Conservation (phyloP, 2,797 vertebrate species). For the Hoplostethus mediterraneus region DNA sequence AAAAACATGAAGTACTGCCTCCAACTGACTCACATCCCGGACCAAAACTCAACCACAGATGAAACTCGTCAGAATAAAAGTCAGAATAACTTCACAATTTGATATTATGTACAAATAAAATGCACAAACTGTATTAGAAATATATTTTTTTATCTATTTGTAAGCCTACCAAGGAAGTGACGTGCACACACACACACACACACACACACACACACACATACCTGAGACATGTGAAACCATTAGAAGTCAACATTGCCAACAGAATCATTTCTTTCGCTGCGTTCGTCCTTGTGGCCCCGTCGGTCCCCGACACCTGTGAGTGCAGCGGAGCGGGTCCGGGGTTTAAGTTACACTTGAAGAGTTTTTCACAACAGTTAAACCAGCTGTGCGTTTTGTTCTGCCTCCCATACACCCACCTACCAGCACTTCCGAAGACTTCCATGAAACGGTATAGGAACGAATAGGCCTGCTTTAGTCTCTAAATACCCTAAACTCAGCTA, state of each 20-base stretch:
- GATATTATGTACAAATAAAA: too few species aligned
- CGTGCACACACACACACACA: too few species aligned
- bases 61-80: too few species aligned
- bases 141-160: too few species aligned
- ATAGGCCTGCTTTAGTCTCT: background rate
- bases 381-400: constrained; percentile 5
- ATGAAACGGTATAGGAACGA: background rate
- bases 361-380: constrained; percentile 11
- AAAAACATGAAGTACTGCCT: background rate
- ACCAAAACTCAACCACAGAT: background rate
- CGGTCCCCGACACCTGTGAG: constrained; percentile 16
- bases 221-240: constrained; percentile 16
- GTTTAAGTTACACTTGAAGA: constrained; percentile 34
- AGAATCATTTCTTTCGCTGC: constrained; percentile 11
- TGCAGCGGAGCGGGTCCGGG: background rate
- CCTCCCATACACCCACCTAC: background rate
- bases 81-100: background rate
- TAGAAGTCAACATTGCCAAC: background rate
- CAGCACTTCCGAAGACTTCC: background rate
- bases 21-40: background rate
- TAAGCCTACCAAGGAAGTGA: too few species aligned
- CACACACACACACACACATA: background rate
- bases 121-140: too few species aligned
- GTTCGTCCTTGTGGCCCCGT: background rate
- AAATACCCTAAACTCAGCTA: too few species aligned